Percentiles rank a stretch among this genome's conserved stretches.
phyloP scores from a whole-genome alignment of 2,797 vertebrate species.

The Stomatorhinus walkeri region DNA sequence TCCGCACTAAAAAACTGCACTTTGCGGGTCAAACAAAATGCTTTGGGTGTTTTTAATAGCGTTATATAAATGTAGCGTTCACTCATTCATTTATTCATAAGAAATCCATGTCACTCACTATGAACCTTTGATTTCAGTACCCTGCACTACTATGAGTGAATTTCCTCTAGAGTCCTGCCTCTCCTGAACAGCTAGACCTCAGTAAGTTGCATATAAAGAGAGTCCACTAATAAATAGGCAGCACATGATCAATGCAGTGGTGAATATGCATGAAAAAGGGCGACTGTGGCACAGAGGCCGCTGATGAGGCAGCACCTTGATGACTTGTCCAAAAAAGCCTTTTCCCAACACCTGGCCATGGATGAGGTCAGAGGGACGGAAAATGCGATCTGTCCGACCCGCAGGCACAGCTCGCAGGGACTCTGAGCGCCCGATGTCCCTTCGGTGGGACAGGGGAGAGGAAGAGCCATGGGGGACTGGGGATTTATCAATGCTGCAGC shows the following conservation, averaged over 20 bases:
- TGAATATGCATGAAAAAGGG: background rate
- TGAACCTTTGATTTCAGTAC: background rate
- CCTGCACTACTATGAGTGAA: background rate
- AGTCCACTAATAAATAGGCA: background rate
- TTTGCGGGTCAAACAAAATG: too few species aligned
- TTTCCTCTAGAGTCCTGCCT: background rate
- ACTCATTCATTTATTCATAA: background rate
- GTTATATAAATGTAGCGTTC: background rate
- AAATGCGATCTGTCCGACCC: constrained; percentile 77
- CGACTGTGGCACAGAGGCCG: background rate
- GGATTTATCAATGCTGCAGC: constrained; percentile 86
- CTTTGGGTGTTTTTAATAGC: background rate
- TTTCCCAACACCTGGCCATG: constrained; percentile 89
- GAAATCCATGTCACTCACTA: background rate
- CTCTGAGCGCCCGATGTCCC: constrained; percentile 87
- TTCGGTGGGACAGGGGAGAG: constrained; percentile 67
- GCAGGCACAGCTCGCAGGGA: constrained; percentile 74
- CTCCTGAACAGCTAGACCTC: background rate
- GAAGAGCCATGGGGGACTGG: constrained; percentile 57
- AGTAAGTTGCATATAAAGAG: background rate
- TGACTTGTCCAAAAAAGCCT: constrained; percentile 90
- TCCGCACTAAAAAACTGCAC: background rate
- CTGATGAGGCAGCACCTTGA: constrained; percentile 70
- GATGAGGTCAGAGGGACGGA: constrained; percentile 91
- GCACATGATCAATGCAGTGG: background rate